Evolutionary conservation across 2,113 vertebrate species (phyloP).

Genomic region (Bufo gargarizans): DNA sequence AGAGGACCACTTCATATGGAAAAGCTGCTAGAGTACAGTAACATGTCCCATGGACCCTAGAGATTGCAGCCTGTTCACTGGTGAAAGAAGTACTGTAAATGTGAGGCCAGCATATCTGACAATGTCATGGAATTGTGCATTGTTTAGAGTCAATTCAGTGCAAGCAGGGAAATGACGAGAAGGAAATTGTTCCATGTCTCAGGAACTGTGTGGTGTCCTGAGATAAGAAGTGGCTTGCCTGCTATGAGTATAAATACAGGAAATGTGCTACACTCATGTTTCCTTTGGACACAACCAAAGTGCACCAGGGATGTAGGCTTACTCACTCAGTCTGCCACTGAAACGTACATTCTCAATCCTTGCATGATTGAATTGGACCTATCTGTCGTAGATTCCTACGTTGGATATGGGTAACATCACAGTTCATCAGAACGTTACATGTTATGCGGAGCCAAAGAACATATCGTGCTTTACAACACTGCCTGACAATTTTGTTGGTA

Average conservation of each 20-base stretch:
- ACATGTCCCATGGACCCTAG: not conserved
- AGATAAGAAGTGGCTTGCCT: conserved; percentile 94
- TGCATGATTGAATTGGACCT: conserved; percentile 58
- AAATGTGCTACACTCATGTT: conserved; percentile 88
- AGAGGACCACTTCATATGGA: not conserved
- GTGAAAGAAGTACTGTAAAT: conserved; percentile 3
- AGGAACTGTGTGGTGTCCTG: conserved; percentile 86
- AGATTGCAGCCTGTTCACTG: not conserved
- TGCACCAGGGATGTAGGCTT: conserved; percentile 68
- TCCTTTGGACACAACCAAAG: conserved; percentile 87
- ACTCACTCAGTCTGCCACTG: conserved; percentile 61
- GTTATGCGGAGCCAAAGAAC: conserved; percentile 68
- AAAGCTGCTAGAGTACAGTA: not conserved
- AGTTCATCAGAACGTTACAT: conserved; percentile 77
- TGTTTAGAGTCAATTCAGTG: conserved; percentile 72
- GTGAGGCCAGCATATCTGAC: conserved; percentile 55
- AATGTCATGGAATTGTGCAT: conserved; percentile 63
- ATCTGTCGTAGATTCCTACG: conserved; percentile 59
- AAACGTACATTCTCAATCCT: conserved; percentile 63
- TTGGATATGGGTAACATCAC: conserved; percentile 84
- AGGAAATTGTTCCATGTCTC: conserved; percentile 85
- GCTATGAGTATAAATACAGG: conserved; percentile 92
- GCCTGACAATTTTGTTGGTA: conserved; percentile 81
- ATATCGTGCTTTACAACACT: conserved; percentile 67
- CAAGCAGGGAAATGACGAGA: conserved; percentile 84